Conservation (phyloP, 2,888 invertebrate genomes). For the Chrysodeixis includens region DNA sequence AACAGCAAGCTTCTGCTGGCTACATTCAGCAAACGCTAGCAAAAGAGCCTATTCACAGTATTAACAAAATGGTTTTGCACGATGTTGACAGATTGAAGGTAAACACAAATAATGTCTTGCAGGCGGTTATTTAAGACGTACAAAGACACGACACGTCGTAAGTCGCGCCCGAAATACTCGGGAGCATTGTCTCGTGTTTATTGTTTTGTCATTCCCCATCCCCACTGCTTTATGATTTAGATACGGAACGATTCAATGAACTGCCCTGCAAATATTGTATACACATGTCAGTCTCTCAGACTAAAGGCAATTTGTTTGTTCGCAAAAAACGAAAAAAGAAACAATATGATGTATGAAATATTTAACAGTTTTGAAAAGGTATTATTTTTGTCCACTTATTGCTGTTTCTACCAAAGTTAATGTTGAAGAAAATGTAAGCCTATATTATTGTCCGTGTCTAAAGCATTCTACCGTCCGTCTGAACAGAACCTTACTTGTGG, state of each 20-base stretch:
- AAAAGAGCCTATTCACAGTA: too few species aligned
- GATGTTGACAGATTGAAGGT: background rate
- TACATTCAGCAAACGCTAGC: too few species aligned
- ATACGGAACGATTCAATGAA: background rate
- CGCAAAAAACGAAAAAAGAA: too few species aligned
- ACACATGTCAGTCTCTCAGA: background rate
- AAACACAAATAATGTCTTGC: background rate
- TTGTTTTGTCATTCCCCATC: slow-evolving; percentile 1
- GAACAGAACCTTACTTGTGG: slow-evolving; percentile 15
- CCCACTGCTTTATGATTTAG: background rate
- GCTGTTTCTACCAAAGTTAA: too few species aligned
- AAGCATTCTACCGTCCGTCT: background rate
- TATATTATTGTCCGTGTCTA: background rate
- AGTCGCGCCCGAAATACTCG: background rate
- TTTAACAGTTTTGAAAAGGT: too few species aligned
- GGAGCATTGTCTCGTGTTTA: slow-evolving; percentile 5
- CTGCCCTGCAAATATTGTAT: background rate
- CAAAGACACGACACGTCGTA: background rate
- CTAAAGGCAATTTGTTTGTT: background rate
- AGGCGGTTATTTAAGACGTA: background rate
- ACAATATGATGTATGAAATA: too few species aligned
- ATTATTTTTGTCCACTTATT: too few species aligned
- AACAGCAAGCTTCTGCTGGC: too few species aligned
- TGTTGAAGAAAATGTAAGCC: too few species aligned
- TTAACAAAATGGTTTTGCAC: too few species aligned